Evolutionary conservation across 2,888 invertebrate species (phyloP).

Genomic region (Pristionchus maxplancki): DNA sequence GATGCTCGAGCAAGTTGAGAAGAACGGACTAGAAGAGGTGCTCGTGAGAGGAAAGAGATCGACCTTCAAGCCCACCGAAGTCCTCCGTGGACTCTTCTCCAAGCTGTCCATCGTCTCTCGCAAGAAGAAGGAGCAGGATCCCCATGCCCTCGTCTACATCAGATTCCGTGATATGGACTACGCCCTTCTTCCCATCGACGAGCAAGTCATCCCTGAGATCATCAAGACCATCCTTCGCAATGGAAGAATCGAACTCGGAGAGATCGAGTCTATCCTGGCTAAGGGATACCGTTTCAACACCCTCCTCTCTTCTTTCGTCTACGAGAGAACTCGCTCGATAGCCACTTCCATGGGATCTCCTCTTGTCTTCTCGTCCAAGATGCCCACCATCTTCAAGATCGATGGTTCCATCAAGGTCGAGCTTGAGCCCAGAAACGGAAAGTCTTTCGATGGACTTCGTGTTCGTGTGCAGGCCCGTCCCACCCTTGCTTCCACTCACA

Average conservation of each 20-base stretch:
- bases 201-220: slow-evolving; percentile 53
- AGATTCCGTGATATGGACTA: slow-evolving; percentile 69
- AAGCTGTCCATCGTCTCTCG: slow-evolving; percentile 64
- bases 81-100: slow-evolving; percentile 62
- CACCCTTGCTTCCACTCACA: slow-evolving; percentile 53
- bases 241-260: slow-evolving; percentile 48
- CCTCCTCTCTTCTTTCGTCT: slow-evolving; percentile 57
- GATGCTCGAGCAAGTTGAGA: slow-evolving; percentile 56
- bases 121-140: slow-evolving; percentile 53
- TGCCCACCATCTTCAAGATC: slow-evolving; percentile 55
- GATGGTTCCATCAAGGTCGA: slow-evolving; percentile 41
- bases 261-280: slow-evolving; percentile 53
- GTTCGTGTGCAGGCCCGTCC: slow-evolving; percentile 53
- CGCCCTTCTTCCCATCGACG: slow-evolving; percentile 65
- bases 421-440: slow-evolving; percentile 54
- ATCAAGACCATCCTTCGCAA: slow-evolving; percentile 41
- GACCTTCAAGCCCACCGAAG: slow-evolving; percentile 51
- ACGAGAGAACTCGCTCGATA: slow-evolving; percentile 58
- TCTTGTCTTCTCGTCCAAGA: background rate
- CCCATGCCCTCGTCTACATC: slow-evolving; percentile 63
- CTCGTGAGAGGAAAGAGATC: slow-evolving; percentile 61
- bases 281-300: slow-evolving; percentile 47
- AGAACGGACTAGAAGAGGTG: slow-evolving; percentile 62
- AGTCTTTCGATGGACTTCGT: slow-evolving; percentile 53
- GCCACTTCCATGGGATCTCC: slow-evolving; percentile 44